These are phyloP conservation scores for Sinella curviseta DNA, from an alignment of 1,140 invertebrate genomes.

Conservation along the genomic window DNA sequence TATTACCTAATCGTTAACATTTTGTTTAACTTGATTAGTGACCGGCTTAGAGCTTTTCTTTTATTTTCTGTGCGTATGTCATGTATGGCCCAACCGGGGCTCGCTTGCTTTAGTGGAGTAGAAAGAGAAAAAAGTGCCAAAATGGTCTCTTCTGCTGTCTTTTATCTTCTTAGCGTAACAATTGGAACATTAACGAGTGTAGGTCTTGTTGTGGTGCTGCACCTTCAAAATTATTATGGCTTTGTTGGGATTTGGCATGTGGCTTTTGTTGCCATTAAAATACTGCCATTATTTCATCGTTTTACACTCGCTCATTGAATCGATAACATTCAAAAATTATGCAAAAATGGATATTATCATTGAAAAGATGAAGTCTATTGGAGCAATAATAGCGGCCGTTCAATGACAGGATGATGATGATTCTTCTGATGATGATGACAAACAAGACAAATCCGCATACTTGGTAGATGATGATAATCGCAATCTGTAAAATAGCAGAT, in stretches of 20 bases:
- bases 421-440: neutral
- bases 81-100: too few species aligned
- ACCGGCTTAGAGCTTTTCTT: neutral
- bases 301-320: neutral
- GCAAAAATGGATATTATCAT: neutral
- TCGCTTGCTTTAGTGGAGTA: too few species aligned
- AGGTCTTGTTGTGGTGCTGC: too few species aligned
- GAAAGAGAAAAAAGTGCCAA: too few species aligned
- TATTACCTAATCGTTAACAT: slow-evolving; percentile 4
- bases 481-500: too few species aligned
- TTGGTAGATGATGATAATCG: too few species aligned
- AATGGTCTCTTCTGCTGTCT: too few species aligned
- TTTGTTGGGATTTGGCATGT: neutral
- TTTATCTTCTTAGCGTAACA: too few species aligned
- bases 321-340: neutral
- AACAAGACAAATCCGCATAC: too few species aligned
- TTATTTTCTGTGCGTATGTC: too few species aligned
- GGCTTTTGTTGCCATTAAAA: neutral
- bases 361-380: neutral
- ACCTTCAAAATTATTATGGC: neutral
- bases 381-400: neutral
- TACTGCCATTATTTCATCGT: neutral
- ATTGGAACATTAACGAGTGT: too few species aligned
- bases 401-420: neutral
- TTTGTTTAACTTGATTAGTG: slow-evolving; percentile 13